Evolutionary conservation across 2,113 vertebrate species (phyloP).

Genomic region (Synchiropus splendidus): DNA sequence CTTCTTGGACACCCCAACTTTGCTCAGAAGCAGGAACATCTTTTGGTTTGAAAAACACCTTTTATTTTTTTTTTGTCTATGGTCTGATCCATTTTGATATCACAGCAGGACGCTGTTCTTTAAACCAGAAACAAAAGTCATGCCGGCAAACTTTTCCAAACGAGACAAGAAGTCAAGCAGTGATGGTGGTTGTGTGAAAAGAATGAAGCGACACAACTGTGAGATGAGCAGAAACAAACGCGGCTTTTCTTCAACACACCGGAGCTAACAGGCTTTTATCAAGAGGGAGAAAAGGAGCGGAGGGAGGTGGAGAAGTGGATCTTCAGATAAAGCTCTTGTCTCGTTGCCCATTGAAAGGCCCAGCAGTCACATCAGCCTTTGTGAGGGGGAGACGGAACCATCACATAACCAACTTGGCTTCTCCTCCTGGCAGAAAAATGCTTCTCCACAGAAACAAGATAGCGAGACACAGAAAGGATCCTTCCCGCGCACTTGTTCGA

Average conservation of each 20-base stretch:
- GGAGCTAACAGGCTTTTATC: slow-evolving; percentile 58
- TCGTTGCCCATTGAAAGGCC: slow-evolving; percentile 50
- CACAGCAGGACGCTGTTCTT: no score
- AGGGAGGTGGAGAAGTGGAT: slow-evolving; percentile 58
- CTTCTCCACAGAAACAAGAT: slow-evolving; percentile 31
- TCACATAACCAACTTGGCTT: slow-evolving; percentile 47
- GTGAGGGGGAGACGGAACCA: slow-evolving; percentile 48
- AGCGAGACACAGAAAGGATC: slow-evolving; percentile 36
- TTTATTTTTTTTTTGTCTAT: no score
- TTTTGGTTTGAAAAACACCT: no score
- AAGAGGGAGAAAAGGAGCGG: slow-evolving; percentile 12
- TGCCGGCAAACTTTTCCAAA: slow-evolving; percentile 6
- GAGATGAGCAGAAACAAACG: slow-evolving; percentile 22
- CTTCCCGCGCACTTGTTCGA: slow-evolving; percentile 52
- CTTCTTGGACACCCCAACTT: no score
- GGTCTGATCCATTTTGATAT: no score
- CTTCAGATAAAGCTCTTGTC: slow-evolving; percentile 64
- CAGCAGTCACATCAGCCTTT: slow-evolving; percentile 56
- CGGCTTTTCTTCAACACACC: slow-evolving; percentile 27
- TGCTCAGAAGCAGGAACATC: no score
- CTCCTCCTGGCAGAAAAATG: slow-evolving; percentile 45
- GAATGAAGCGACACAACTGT: slow-evolving; percentile 16
- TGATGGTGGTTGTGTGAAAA: slow-evolving; percentile 18
- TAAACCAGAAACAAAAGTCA: no score
- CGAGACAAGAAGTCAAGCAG: slow-evolving; percentile 25